Percentiles rank a stretch among this genome's conserved stretches.
Conservation (phyloP, 2,113 vertebrate genomes). For the Regulus satrapa region DNA sequence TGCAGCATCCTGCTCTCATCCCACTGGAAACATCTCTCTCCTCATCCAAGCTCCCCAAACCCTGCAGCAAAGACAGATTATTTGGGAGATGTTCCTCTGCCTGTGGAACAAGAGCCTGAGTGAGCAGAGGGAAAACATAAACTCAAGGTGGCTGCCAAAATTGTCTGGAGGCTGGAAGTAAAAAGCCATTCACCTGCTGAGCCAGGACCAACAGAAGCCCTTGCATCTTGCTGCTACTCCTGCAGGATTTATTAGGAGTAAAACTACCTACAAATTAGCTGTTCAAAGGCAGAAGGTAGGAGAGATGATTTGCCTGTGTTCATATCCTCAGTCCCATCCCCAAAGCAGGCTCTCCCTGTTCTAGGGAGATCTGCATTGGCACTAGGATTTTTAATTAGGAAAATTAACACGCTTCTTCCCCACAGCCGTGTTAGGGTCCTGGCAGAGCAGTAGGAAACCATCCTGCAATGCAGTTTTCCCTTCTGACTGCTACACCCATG, state of each 20-base stretch:
- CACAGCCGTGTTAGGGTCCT: constrained; percentile 8
- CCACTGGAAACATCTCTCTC: neutral
- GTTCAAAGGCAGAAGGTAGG: neutral
- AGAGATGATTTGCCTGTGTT: neutral
- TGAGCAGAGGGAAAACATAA: neutral
- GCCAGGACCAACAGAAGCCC: neutral
- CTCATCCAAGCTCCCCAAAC: neutral
- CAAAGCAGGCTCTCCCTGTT: neutral
- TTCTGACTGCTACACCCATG: accelerated
- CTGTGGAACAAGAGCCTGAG: neutral
- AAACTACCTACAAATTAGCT: neutral
- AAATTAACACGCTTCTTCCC: constrained; percentile 32
- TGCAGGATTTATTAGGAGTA: neutral
- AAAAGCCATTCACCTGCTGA: neutral
- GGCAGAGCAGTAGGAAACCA: neutral
- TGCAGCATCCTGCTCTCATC: accelerated
- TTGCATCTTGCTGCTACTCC: neutral
- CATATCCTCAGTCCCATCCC: neutral
- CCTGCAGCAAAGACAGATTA: neutral
- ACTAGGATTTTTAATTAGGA: constrained; percentile 48
- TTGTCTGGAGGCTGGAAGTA: neutral
- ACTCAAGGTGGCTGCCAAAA: neutral
- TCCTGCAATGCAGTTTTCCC: accelerated
- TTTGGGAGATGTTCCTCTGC: neutral
- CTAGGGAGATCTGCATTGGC: neutral